phyloP scores from a whole-genome alignment of 2,797 vertebrate genomes.

The Oreochromis grahami region DNA sequence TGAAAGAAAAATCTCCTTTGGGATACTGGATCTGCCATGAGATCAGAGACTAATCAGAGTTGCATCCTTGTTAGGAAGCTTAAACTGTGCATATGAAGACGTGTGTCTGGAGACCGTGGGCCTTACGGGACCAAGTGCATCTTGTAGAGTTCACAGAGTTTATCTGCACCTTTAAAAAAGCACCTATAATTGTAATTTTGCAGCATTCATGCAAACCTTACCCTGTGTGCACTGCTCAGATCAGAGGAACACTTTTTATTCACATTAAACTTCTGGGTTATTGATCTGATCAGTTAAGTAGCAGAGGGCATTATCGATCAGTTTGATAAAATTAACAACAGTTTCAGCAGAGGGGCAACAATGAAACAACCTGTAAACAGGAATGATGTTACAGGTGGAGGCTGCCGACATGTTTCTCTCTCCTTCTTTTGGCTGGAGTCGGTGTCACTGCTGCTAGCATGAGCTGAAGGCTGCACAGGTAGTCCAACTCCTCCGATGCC shows the following conservation, averaged over 20 bases:
- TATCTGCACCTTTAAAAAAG: background rate
- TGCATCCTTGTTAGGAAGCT: constrained; percentile 26
- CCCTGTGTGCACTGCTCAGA: background rate
- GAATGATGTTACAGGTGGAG: background rate
- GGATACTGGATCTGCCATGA: constrained; percentile 17
- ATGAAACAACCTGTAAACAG: background rate
- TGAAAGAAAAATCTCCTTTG: background rate
- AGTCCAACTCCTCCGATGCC: background rate
- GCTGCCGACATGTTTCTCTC: background rate
- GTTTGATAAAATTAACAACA: background rate
- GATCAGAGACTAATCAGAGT: background rate
- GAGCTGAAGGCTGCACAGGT: background rate
- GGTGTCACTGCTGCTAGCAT: background rate
- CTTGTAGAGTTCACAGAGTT: background rate
- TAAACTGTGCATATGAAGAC: background rate
- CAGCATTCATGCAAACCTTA: background rate
- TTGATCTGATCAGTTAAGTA: background rate
- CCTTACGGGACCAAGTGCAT: background rate
- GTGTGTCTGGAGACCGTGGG: background rate
- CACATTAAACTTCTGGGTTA: background rate
- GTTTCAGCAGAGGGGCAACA: background rate
- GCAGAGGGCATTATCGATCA: background rate
- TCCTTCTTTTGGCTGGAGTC: background rate
- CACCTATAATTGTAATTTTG: background rate
- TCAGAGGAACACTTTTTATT: background rate